Percentiles rank a stretch among this genome's conserved stretches.
Evolutionary conservation across 2,113 vertebrate species (phyloP).

Genomic region (Cygnus atratus): DNA sequence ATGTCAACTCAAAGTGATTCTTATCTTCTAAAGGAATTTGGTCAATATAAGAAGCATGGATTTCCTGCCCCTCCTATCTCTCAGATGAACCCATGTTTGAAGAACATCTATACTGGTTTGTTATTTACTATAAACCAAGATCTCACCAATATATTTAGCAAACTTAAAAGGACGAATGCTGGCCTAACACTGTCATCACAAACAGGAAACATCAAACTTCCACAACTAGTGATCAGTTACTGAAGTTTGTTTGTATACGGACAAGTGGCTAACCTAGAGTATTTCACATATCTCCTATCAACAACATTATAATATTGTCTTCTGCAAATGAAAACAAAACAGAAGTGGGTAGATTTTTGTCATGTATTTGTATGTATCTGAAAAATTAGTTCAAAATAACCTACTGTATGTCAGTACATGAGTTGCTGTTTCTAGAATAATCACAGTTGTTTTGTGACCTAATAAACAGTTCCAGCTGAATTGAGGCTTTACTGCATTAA

Average conservation of each 20-base stretch:
- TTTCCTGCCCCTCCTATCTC: conserved; percentile 29
- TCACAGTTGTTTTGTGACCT: background rate
- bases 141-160: background rate
- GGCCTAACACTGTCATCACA: background rate
- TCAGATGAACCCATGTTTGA: background rate
- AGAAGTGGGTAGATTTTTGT: background rate
- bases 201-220: background rate
- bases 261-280: background rate
- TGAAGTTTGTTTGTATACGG: background rate
- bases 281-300: background rate
- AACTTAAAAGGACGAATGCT: background rate
- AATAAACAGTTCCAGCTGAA: background rate
- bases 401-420: background rate
- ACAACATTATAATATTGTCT: background rate
- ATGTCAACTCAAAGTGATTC: conserved; percentile 34
- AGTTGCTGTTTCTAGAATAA: background rate
- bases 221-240: background rate
- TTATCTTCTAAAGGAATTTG: conserved; percentile 47
- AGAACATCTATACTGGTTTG: background rate
- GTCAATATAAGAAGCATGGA: conserved; percentile 64
- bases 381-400: background rate
- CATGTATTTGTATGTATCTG: background rate
- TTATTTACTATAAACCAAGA: background rate
- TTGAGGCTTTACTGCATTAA: background rate
- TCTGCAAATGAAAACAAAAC: background rate